A percentile compares a stretch with the other conserved stretches of the same genome.
Evolutionary conservation across 2,888 invertebrate genomes (phyloP).

Genomic region (Zelleria hepariella): DNA sequence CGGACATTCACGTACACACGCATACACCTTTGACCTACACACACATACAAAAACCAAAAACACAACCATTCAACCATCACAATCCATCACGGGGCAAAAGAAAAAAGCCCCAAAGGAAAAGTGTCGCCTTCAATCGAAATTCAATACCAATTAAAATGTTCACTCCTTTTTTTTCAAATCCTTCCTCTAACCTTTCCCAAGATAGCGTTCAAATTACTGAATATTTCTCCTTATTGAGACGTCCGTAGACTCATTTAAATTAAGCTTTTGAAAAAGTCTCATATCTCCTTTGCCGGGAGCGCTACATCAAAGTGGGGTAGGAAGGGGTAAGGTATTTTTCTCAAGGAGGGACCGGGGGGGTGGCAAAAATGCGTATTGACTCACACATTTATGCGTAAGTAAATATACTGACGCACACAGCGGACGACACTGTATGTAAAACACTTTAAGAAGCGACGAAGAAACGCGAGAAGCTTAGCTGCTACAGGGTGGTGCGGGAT

Average conservation of each 20-base stretch:
- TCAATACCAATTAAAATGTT: constrained; percentile 67
- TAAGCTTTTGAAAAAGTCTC: constrained; percentile 72
- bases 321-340: constrained; percentile 49
- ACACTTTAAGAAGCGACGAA: constrained; percentile 72
- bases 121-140: constrained; percentile 52
- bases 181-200: constrained; percentile 35
- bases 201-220: constrained; percentile 69
- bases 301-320: constrained; percentile 60
- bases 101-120: constrained; percentile 16
- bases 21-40: not conserved
- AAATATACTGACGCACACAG: constrained; percentile 66
- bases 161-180: constrained; percentile 32
- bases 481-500: constrained; percentile 41
- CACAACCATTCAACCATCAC: not conserved
- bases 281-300: constrained; percentile 69
- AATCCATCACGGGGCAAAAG: not conserved
- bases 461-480: constrained; percentile 70
- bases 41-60: not conserved
- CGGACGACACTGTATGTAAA: constrained; percentile 57
- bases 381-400: constrained; percentile 66
- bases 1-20: too few relatives aligned
- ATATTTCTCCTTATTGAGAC: constrained; percentile 59
- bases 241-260: constrained; percentile 67
- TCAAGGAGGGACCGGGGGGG: constrained; percentile 24
- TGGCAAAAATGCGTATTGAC: constrained; percentile 67